Conservation (phyloP, 2,113 vertebrate genomes). For the Nesoenas mayeri region DNA sequence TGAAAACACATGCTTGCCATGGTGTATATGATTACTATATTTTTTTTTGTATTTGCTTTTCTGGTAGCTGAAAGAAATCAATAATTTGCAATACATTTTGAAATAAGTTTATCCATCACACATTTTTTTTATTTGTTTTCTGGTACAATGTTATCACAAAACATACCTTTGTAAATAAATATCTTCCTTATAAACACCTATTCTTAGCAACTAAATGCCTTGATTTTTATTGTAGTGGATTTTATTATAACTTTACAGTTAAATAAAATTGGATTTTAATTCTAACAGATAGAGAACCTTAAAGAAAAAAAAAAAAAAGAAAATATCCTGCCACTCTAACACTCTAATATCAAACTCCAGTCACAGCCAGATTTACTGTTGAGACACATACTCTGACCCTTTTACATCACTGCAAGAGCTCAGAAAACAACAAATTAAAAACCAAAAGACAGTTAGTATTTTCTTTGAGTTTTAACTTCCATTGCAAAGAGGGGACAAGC, state of each 20-base stretch:
- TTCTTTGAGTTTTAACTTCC: background rate
- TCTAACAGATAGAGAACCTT: background rate
- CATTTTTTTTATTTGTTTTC: background rate
- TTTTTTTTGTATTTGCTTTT: background rate
- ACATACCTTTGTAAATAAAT: background rate
- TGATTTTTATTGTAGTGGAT: background rate
- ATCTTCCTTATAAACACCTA: background rate
- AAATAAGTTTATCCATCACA: background rate
- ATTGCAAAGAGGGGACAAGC: background rate
- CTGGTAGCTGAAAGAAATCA: background rate
- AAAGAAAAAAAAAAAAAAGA: background rate
- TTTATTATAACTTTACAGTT: background rate
- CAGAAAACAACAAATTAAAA: background rate
- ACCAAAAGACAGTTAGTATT: background rate
- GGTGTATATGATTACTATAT: background rate
- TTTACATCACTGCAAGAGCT: background rate
- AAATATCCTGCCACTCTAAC: background rate
- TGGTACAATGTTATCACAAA: background rate
- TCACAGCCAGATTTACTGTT: background rate
- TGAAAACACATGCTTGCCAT: background rate
- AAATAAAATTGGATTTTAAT: background rate
- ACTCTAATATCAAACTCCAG: background rate
- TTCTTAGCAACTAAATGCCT: background rate
- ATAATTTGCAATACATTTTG: conserved; percentile 3
- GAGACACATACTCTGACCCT: background rate